Evolutionary conservation across 2,888 invertebrate genomes (phyloP), one percentile per base, ranked within the genome.

Genomic region (Nesidiocoris tenuis): DNA sequence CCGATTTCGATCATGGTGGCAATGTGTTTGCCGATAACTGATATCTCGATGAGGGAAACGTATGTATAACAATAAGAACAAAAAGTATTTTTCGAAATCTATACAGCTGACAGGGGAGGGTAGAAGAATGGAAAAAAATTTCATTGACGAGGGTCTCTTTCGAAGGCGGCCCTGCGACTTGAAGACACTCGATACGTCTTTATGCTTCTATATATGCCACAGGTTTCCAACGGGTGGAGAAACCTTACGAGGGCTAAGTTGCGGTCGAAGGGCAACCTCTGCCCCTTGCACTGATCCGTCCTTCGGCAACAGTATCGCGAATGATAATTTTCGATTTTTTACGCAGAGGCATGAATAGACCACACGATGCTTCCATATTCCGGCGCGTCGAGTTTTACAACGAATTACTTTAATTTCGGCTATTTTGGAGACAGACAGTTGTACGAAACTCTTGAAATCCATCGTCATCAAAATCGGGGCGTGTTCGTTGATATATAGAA

Each of bases 31-130:
- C 54, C 72, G 72, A 61, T 55, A 63, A 39, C 72, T 72, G 72
- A 72, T 72, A 72, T 72, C 39, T 21, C 61, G 72, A 72, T 72
- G 72, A 72, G 72, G 72, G 72, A 72, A 72, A 61, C 18, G 71
- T 56, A 24, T 70, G 25, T 57, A 23, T 22, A 24, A 18, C 17
- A 57, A 67, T 39, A 39, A 39, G 39, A 39, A 39, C 39, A 39
- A 39, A 39, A 39, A 39, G 39, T 39, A 39, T 39, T 39, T 39
- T 39, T 39, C 39, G 39, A 39, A 39, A 39, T 39, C 39, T 39
- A 39, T 39, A 39, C 39, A 39, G 39, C 12, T 12, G 39, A 39
- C 39, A 39, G 5, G 12, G n/a, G 12, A 39, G 39, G 39, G 5
- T 39, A 39, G 39, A 12, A 39, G 39, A 39, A 39, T 39, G 39